Evolutionary conservation across 1,140 invertebrate genomes (phyloP), one percentile per base, ranked within the genome.

Genomic region (Apis dorsata): DNA sequence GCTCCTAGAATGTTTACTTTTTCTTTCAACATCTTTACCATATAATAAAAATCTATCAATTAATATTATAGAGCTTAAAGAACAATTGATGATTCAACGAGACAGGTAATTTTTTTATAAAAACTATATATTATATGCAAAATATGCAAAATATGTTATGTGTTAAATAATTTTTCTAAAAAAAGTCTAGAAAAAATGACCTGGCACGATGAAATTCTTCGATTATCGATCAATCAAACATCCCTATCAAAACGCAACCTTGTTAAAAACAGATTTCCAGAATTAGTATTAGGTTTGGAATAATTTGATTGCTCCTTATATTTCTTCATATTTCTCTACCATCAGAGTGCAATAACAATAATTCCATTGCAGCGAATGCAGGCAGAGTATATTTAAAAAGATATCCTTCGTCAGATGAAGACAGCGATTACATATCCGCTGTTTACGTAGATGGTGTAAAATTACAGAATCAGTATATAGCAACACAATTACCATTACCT

Each of bases 401-500:
- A 88, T 90, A 91, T 55, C 84, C 86, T 9, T 49, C 60, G 10
- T 68, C 81, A 7, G 90, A 92, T n/a, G 87, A 91, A 8, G 86
- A 92, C 21, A 92, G 91, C 53, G 89, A 92, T 82, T 92, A 91
- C 53, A 86, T 92, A 19, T 85, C 87, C 12, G 91, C 86, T 4
- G 79, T 88, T 71, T 88, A 83, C 15, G 88, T 92, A 1, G 87
- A 89, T 17, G 85, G 89, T 55, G 80, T 91, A 28, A 88, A 72
- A 66, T 95, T 96, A 66, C 96, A 96, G 84, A 96, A 96, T 88
- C 95, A 96, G 53, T 98, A 98, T 91, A 96, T 98, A 65, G 97
- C 97, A 2, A 97, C 97, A 0, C 97, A 98, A 93, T 97, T 97
- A 2, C 98, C 98, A 44, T 93, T 99, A 87, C 96, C 97, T 77